Evolutionary conservation across 2,797 vertebrate genomes (phyloP).

Genomic region (Eospalax fontanierii): DNA sequence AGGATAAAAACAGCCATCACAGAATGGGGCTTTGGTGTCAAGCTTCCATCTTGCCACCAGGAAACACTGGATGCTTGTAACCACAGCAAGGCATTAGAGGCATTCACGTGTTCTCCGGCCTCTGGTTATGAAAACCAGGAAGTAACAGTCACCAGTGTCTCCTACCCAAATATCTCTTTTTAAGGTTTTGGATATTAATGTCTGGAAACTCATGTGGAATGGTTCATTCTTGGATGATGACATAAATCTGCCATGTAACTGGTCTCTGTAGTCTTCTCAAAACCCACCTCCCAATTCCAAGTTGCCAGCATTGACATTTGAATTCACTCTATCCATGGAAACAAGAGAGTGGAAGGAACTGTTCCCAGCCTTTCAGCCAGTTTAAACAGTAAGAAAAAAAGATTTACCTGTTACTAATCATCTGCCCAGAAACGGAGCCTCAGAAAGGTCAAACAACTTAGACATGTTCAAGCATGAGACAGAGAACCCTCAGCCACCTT

Average conservation of each 20-base stretch:
- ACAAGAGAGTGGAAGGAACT: not conserved
- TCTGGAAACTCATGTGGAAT: slow-evolving; percentile 73
- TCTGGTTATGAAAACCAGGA: slow-evolving; percentile 81
- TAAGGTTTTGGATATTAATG: slow-evolving; percentile 72
- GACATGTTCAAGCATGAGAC: slow-evolving; percentile 31
- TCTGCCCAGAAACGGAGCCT: slow-evolving; percentile 33
- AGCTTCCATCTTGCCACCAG: slow-evolving; percentile 23
- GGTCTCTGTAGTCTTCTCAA: slow-evolving; percentile 36
- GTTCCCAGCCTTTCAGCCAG: slow-evolving; percentile 11
- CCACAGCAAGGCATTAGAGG: slow-evolving; percentile 78
- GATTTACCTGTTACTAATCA: slow-evolving; percentile 28
- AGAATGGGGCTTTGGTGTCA: not conserved
- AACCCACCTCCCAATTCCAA: slow-evolving; percentile 71
- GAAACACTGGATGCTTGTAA: slow-evolving; percentile 49
- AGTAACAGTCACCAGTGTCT: slow-evolving; percentile 71
- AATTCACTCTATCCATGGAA: slow-evolving; percentile 42
- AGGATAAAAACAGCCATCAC: not conserved
- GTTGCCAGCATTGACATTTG: slow-evolving; percentile 43
- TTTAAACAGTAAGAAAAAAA: not conserved
- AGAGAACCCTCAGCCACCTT: slow-evolving; percentile 15
- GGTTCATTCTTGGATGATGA: slow-evolving; percentile 79
- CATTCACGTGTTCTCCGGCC: slow-evolving; percentile 74
- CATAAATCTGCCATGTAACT: slow-evolving; percentile 56
- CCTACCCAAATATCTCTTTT: slow-evolving; percentile 66
- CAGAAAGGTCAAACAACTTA: not conserved